Base-by-base conservation (phyloP, 2,113 vertebrate species). In the Ciconia stormi region DNA sequence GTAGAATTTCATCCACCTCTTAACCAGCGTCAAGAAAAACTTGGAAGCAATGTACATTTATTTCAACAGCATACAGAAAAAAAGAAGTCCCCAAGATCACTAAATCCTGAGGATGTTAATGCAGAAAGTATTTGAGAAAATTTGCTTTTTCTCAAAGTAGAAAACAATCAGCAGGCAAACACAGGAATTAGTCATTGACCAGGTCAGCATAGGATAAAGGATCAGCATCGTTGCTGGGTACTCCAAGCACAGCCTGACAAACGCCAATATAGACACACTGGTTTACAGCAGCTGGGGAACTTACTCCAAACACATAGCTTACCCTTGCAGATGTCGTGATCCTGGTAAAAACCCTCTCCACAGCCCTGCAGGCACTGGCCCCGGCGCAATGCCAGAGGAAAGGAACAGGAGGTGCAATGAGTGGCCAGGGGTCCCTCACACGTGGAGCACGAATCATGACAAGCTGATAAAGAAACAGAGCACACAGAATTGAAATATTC, bases 301-400 rank as follows among this genome's bases (percentile, higher is more conserved):
- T 49, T 6, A 7, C 16, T 19, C 44, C 14, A 53, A 70, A 50
- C 3, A 9, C 13, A 21, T 3, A 16, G 14, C 97, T 97, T 98
- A 99, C 99, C 99, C 97, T 97, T 98, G 97, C 99, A 99, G 97
- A 97, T 6, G 11, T 93, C 50, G 5, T 90, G 98, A 65, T 98
- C 98, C 44, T 97, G 87, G 95, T 99, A 99, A 87, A 99, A 98
- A 0, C 99, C 99, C 42, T 99, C 98, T 87, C 99, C 99, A 26
- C 99, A 99, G 90, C 15, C 63, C 55, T 97, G 93, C 95, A 99
- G 97, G 95, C 99, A 99, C 95, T 98, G 98, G 55, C 99, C 99
- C 78, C 96, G 97, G 74, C 6, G 98, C n/a, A 99, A 73, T 1
- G 95, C 96, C n/a, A 96, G 97, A 26, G 97, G 97, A 9, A 30